Evolutionary conservation across 30 jellyfish, hydroid and myxozoan genomes (phyloP), one percentile per base, ranked within the genome.

Genomic region (Sanderia malayensis): DNA sequence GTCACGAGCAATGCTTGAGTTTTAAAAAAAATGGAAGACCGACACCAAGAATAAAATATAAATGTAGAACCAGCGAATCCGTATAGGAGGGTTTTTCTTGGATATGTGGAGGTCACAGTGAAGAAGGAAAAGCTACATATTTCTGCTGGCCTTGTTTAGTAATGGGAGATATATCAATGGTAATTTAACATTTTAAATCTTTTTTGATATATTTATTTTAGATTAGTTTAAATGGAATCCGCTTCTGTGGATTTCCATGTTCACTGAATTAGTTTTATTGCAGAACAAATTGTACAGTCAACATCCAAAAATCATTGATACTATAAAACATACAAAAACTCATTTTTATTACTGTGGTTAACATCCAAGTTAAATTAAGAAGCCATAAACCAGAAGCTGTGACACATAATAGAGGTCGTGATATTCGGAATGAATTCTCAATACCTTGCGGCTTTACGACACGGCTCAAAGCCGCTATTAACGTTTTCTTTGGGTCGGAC

Each of bases 81-180:
- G 47, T 34, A 31, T 71, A 46, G 28, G 73, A 71, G 25, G 11
- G 31, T 71, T 24, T 71, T 71, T 30, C 84, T 15, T 71, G 84
- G 75, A 71, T 71, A 71, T 58, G 74, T 53, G 84, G 74, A 18
- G 76, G 84, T 20, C 60, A 71, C 47, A 71, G 20, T 21, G 84
- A 71, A 46, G 84, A 53, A 71, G 77, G 86, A 34, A 74, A 74
- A 61, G 58, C 2, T 24, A 59, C 86, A 57, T 74, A 27, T 25
- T 74, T 11, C 45, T 74, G 86, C 86, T 60, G 79, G 86, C 86
- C 86, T 25, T 74, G 86, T 41, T 44, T 74, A 44, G 86, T 57
- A 27, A 74, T 74, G 79, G 86, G 86, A 15, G 86, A 74, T 46
- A 31, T 74, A 74, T 74, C 86, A 74, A 74, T 69, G 79, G 76